Percentiles rank a stretch among this genome's conserved stretches.
phyloP scores from a whole-genome alignment of 2,888 invertebrate genomes.

The Trichopria drosophilae region DNA sequence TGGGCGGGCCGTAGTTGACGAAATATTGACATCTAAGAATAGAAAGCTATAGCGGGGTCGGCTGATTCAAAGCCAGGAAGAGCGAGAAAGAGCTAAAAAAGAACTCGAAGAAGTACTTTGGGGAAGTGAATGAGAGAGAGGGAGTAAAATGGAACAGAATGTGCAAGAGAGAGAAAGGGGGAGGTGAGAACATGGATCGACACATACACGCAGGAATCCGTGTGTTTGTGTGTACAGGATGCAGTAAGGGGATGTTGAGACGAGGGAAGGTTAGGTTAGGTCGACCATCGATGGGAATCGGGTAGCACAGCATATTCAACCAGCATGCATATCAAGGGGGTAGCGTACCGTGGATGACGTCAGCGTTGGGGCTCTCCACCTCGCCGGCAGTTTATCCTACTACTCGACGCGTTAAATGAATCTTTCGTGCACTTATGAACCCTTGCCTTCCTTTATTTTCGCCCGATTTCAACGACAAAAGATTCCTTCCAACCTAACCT shows the following conservation, averaged over 20 bases:
- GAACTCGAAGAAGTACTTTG: slow-evolving; percentile 24
- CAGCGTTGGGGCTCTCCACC: slow-evolving; percentile 20
- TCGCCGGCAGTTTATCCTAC: not conserved
- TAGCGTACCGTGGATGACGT: slow-evolving; percentile 32
- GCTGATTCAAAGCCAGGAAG: slow-evolving; percentile 19
- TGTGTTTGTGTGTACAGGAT: slow-evolving; percentile 16
- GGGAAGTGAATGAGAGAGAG: slow-evolving; percentile 2
- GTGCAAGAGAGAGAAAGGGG: too few relatives aligned
- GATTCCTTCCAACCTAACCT: too few relatives aligned
- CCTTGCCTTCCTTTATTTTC: too few relatives aligned
- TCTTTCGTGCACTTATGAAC: slow-evolving; percentile 28
- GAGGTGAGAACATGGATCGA: too few relatives aligned
- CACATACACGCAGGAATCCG: too few relatives aligned
- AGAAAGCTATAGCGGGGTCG: slow-evolving; percentile 48
- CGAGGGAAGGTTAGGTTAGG: slow-evolving; percentile 31
- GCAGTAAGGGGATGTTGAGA: slow-evolving; percentile 11
- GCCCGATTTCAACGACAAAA: too few relatives aligned
- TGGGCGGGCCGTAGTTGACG: slow-evolving; percentile 53
- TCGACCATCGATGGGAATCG: slow-evolving; percentile 34
- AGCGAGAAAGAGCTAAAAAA: slow-evolving; percentile 24
- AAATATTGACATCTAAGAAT: slow-evolving; percentile 58
- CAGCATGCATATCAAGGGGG: slow-evolving; percentile 35
- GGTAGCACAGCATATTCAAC: slow-evolving; percentile 26
- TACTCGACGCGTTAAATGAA: slow-evolving; percentile 25
- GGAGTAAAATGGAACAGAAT: too few relatives aligned